Percentiles rank a stretch among this genome's conserved stretches.
phyloP scores from a whole-genome alignment of 2,113 vertebrate genomes.

The Acrocephalus kingi region DNA sequence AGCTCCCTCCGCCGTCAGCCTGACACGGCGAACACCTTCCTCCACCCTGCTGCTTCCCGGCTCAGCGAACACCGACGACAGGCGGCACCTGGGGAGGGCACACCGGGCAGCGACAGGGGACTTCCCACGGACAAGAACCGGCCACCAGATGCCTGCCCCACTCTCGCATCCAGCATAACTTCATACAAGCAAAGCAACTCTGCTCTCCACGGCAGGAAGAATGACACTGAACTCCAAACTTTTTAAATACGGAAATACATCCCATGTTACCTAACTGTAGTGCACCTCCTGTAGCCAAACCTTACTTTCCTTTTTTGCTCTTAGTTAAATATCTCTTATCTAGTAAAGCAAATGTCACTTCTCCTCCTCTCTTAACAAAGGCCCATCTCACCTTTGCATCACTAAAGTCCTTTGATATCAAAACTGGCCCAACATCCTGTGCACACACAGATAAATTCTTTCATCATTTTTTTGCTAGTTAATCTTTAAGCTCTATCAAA shows the following conservation, averaged over 20 bases:
- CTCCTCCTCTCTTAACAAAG: background rate
- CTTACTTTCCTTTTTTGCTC: background rate
- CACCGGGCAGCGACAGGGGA: accelerated
- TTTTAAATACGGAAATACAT: background rate
- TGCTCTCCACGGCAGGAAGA: background rate
- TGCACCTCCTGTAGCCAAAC: accelerated
- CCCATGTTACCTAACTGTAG: accelerated
- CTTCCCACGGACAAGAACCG: background rate
- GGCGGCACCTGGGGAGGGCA: background rate
- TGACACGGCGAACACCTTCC: background rate
- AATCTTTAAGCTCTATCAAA: background rate
- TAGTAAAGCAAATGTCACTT: background rate
- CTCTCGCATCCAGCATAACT: accelerated
- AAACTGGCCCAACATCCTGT: accelerated
- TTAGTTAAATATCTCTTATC: background rate
- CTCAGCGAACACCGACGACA: background rate
- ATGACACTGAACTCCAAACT: background rate
- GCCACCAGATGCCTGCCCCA: accelerated
- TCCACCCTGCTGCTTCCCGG: background rate
- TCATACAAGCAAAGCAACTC: accelerated
- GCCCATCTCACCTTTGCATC: too few species aligned
- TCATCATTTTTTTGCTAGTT: background rate
- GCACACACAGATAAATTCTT: background rate
- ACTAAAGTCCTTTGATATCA: accelerated
- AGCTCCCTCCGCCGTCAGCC: background rate